Evolutionary conservation across 1,140 invertebrate genomes (phyloP), one percentile per base, ranked within the genome.

Genomic region (Meloidogyne exigua): DNA sequence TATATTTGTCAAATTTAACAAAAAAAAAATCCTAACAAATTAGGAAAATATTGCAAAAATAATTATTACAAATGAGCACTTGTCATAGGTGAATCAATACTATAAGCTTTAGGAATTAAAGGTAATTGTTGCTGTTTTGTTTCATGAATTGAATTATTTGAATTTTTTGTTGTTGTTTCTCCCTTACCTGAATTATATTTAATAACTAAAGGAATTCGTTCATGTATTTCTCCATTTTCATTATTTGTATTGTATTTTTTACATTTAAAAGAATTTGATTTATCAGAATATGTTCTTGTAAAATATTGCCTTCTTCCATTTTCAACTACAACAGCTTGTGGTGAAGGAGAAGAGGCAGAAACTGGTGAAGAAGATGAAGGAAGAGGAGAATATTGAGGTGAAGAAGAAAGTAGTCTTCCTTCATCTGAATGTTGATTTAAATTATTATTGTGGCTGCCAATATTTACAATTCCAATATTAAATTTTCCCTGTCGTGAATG

Each of bases 171-270:
- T 12, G 74, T 75, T 75, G 23, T n/a, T 26, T 28, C 49, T 63
- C 44, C n/a, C 44, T 73, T 77, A 13, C 32, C 64, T n/a, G 81
- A 82, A 63, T 44, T 83, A 83, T 84, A 87, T 64, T 83, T 83
- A 65, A 83, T 85, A 73, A 86, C 85, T 18, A 86, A 72, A 11
- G 84, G 84, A 21, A 87, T 82, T 70, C 86, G 85, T 68, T 86
- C 84, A 32, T 86, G 67, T 21, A 87, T 76, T 70, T 87, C 85
- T 68, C 87, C 84, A 32, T 86, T 64, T 69, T 83, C 70, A 65
- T 81, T 76, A 15, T 44, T 72, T 15, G 64, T 42, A 28, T 69
- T 63, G 25, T 25, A 57, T 67, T 39, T 62, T 13, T 68, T 72
- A 67, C 65, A 62, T 23, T 25, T 76, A n/a, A 26, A 75, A 57